phyloP scores from a whole-genome alignment of 2,113 vertebrate genomes.

The Rhinoptilus africanus region DNA sequence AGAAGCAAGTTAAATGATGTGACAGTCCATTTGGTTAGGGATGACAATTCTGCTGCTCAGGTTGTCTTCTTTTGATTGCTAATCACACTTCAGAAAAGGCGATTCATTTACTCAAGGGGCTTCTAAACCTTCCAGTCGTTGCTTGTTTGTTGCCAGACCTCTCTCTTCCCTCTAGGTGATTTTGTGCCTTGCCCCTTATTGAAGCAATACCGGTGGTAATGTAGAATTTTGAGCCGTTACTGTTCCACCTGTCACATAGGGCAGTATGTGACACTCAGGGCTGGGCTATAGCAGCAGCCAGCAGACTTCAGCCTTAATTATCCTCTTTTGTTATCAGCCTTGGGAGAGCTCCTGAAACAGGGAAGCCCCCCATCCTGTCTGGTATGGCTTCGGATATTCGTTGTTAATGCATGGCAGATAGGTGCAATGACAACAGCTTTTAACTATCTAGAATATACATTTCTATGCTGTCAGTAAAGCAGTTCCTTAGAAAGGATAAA shows the following conservation, averaged over 20 bases:
- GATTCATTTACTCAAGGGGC: neutral
- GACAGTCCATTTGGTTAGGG: slow-evolving; percentile 6
- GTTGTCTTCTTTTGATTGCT: neutral
- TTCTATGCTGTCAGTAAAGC: neutral
- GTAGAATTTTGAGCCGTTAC: neutral
- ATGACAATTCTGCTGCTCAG: neutral
- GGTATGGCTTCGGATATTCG: neutral
- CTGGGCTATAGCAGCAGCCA: neutral
- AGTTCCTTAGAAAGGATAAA: neutral
- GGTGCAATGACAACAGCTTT: neutral
- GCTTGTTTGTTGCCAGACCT: neutral
- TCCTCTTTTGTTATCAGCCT: neutral
- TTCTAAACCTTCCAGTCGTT: neutral
- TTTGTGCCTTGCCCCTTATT: neutral
- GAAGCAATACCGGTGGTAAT: neutral
- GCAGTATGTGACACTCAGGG: neutral
- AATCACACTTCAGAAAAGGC: neutral
- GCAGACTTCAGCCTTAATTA: neutral
- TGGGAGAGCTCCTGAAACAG: neutral
- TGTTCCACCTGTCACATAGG: neutral
- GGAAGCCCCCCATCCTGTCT: neutral
- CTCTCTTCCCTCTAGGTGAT: neutral
- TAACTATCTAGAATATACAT: neutral
- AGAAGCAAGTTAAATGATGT: neutral
- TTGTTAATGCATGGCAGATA: neutral